phyloP scores from a whole-genome alignment of 2,888 invertebrate species.

The Cinara cedri region DNA sequence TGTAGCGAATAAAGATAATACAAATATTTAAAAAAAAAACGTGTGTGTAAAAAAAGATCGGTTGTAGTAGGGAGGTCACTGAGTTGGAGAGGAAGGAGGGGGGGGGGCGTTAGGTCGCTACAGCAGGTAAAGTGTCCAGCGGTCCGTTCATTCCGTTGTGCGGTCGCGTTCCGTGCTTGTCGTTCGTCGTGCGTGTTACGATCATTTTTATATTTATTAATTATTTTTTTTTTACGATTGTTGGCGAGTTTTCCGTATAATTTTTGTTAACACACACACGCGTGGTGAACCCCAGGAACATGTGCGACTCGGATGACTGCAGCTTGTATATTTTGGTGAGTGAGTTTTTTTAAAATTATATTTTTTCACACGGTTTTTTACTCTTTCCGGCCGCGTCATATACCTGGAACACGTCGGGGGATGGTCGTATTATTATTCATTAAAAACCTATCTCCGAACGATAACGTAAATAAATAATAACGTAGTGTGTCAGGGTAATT shows the following conservation, averaged over 20 bases:
- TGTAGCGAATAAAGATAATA: conserved; percentile 15
- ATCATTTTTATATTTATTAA: no score
- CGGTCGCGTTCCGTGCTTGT: conserved; percentile 19
- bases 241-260: no score
- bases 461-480: no score
- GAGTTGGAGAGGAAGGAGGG: neutral
- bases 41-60: neutral
- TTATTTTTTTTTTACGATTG: no score
- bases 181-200: conserved; percentile 20
- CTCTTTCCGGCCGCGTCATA: conserved; percentile 11
- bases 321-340: conserved; percentile 27
- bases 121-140: conserved; percentile 36
- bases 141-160: conserved; percentile 46
- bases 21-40: neutral
- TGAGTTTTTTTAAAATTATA: neutral
- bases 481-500: neutral
- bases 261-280: no score
- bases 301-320: conserved; percentile 54
- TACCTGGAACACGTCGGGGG: neutral
- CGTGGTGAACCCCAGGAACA: conserved; percentile 1
- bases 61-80: neutral
- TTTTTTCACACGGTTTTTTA: neutral
- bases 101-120: neutral
- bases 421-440: neutral
- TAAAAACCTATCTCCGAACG: no score